Evolutionary conservation across 2,888 invertebrate genomes (phyloP), one percentile per base, ranked within the genome.

Genomic region (Diaphora mendica): DNA sequence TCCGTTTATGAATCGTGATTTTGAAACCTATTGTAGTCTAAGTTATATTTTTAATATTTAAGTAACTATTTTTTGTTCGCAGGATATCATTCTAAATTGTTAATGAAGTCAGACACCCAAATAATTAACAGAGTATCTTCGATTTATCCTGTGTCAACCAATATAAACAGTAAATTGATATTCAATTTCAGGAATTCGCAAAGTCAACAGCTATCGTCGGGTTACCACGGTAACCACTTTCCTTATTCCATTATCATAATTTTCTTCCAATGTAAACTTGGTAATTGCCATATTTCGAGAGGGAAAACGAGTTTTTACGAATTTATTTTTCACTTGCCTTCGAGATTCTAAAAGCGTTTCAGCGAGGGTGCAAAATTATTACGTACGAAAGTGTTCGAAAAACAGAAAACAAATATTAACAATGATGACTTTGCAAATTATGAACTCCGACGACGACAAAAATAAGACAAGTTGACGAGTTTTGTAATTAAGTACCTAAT

Each of bases 211-310:
- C 48, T 67, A 59, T 73, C 33, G 30, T 44, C 17, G 11, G 33
- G 23, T 67, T 64, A 42, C 73, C 68, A 75, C 51, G 30, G 69
- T 5, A 74, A 77, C 79, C 67, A 70, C 70, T 74, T 68, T 51
- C 72, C 71, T 76, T 68, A 74, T 77, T 73, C 77, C 74, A 82
- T 86, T 84, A 83, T 78, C 81, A 80, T 83, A 83, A 86, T 85
- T 84, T 77, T 74, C 79, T 85, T 85, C 79, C 82, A 84, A 82
- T 85, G 83, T 79, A 81, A 86, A 86, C 84, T 85, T 81, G 51
- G 83, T 83, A 85, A 87, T 86, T 82, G 86, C 79, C 79, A 79
- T 84, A 82, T 83, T 80, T 76, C 59, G 59, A 51, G 69, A 76
- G 74, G 74, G 71, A 79, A 80, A 82, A 77, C 76, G 83, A 77